Evolutionary conservation across 2,113 vertebrate species (phyloP).

Genomic region (Mohoua ochrocephala): DNA sequence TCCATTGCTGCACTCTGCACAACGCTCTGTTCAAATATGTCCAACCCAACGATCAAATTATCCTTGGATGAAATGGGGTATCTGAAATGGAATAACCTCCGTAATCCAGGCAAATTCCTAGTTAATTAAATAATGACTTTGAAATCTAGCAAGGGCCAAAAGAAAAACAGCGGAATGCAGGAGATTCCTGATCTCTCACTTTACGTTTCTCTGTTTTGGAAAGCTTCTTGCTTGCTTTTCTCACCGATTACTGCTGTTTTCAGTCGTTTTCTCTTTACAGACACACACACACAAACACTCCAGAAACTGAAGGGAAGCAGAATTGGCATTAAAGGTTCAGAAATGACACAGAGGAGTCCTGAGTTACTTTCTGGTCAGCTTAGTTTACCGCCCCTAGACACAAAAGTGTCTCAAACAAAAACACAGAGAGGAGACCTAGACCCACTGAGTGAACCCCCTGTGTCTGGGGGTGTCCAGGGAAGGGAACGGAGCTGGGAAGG

Average conservation of each 20-base stretch:
- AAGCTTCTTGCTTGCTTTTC: background rate
- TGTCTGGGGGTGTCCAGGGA: fast-evolving
- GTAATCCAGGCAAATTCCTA: background rate
- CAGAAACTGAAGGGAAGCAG: background rate
- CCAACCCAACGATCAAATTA: background rate
- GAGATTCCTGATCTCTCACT: background rate
- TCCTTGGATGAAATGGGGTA: background rate
- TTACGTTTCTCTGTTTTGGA: background rate
- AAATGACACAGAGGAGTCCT: background rate
- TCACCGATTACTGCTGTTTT: background rate
- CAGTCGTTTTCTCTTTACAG: background rate
- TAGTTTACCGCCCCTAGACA: background rate
- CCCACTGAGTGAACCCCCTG: background rate
- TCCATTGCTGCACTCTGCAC: background rate
- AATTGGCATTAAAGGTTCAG: background rate
- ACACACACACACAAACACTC: background rate
- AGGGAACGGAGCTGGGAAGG: background rate
- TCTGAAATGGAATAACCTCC: background rate
- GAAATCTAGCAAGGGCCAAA: background rate
- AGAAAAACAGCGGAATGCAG: background rate
- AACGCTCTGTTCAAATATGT: background rate
- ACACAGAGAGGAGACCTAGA: background rate
- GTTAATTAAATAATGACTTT: background rate
- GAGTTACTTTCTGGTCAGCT: background rate
- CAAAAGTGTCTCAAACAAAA: background rate